Evolutionary conservation across 2,888 invertebrate species (phyloP).

Genomic region (Stegana nigrithorax): DNA sequence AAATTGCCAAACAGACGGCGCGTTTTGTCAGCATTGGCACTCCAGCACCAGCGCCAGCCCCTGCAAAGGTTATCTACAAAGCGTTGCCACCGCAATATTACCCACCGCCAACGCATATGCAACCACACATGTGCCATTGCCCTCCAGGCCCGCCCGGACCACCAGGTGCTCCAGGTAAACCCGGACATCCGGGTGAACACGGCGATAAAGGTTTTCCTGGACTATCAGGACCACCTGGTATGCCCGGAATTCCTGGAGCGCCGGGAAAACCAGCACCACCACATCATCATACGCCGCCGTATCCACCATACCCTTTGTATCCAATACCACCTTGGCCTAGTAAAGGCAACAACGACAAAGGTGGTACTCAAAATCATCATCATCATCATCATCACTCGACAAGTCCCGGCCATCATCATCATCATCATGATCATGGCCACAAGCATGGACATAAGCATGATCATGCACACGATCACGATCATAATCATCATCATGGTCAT

Average conservation of each 20-base stretch:
- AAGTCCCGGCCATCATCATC: neutral
- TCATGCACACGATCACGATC: neutral
- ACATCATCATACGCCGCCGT: neutral
- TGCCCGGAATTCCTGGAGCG: constrained; percentile 23
- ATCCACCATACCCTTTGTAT: neutral
- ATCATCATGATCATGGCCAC: neutral
- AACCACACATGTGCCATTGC: constrained; percentile 24
- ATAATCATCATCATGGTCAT: neutral
- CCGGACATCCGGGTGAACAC: constrained; percentile 27
- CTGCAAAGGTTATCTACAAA: constrained; percentile 17
- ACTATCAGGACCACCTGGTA: constrained; percentile 25
- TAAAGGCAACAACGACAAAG: constrained; percentile 21
- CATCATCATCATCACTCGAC: constrained; percentile 20
- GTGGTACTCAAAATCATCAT: constrained; percentile 18
- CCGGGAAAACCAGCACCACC: constrained; percentile 14
- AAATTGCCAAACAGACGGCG: neutral
- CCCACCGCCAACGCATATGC: constrained; percentile 3
- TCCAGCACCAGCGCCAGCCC: neutral
- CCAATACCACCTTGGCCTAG: neutral
- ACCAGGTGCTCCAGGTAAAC: constrained; percentile 24
- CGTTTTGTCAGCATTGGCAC: constrained; percentile 2
- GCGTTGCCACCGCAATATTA: constrained; percentile 3
- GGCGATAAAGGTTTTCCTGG: constrained; percentile 28
- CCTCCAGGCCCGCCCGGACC: constrained; percentile 33
- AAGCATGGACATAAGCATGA: neutral